Evolutionary conservation across 2,113 vertebrate genomes (phyloP).

Genomic region (Sinosuthora webbiana): DNA sequence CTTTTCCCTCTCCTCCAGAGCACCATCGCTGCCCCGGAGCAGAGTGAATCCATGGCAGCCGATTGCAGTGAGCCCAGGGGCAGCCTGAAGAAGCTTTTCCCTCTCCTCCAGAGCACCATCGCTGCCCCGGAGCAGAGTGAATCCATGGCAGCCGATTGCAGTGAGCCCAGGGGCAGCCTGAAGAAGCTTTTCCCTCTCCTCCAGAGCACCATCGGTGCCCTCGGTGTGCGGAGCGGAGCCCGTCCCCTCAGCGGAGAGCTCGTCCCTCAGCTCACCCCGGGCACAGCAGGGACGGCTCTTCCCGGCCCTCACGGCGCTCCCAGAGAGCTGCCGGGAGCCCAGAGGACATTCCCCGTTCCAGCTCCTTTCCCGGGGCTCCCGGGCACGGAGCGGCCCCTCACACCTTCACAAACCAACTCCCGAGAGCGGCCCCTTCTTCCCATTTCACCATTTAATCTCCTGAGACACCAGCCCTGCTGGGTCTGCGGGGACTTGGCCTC

Average conservation of each 20-base stretch:
- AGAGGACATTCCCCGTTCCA: too few species aligned
- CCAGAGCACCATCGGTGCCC: not conserved
- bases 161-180: not conserved
- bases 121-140: accelerated
- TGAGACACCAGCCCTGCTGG: not conserved
- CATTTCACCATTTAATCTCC: accelerated
- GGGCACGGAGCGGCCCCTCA: accelerated
- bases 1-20: accelerated
- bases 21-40: accelerated
- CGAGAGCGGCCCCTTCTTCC: accelerated
- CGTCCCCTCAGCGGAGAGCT: accelerated
- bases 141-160: accelerated
- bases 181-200: accelerated
- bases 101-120: accelerated
- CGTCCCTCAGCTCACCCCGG: not conserved
- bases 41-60: accelerated
- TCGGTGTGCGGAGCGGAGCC: not conserved
- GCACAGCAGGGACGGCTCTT: accelerated
- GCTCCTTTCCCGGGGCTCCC: too few species aligned
- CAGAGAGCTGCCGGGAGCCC: too few species aligned
- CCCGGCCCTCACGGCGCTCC: too few species aligned
- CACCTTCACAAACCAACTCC: too few species aligned
- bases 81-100: not conserved
- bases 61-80: too few species aligned
- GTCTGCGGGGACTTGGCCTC: accelerated